Percentiles rank a stretch among this genome's conserved stretches.
Evolutionary conservation across 2,797 vertebrate genomes (phyloP).

Genomic region (Falco biarmicus): DNA sequence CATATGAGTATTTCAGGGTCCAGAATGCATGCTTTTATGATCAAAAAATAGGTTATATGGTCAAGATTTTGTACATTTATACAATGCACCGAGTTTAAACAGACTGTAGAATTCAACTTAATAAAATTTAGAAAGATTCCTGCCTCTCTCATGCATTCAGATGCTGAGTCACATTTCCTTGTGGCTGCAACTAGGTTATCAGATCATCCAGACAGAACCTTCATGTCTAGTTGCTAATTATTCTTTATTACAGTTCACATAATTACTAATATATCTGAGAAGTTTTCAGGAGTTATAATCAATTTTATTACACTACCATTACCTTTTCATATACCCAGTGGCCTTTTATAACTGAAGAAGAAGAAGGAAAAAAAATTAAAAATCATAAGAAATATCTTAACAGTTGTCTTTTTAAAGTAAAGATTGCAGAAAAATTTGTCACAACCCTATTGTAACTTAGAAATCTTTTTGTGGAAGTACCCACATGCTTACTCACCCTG

Average conservation of each 20-base stretch:
- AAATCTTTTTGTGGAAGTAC: neutral
- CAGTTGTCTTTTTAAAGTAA: slow-evolving; percentile 38
- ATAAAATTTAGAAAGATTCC: neutral
- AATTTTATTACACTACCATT: slow-evolving; percentile 34
- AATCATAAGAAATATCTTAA: neutral
- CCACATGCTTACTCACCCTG: neutral
- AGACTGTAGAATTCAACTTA: neutral
- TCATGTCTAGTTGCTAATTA: neutral
- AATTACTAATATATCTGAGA: neutral
- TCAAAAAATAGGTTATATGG: neutral
- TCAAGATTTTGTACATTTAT: neutral
- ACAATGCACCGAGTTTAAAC: neutral
- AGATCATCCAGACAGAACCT: neutral
- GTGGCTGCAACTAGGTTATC: neutral
- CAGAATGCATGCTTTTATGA: neutral
- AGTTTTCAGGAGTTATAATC: slow-evolving; percentile 21
- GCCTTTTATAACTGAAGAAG: slow-evolving; percentile 31
- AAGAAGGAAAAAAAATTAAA: slow-evolving; percentile 36
- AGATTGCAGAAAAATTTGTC: neutral
- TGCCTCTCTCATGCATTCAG: neutral
- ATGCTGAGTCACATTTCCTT: neutral
- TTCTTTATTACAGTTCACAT: slow-evolving; percentile 7
- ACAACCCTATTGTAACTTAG: neutral
- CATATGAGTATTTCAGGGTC: neutral
- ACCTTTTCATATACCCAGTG: slow-evolving; percentile 2